Evolutionary conservation across 2,888 invertebrate species (phyloP).

Genomic region (Lordiphosa andalusiaca): DNA sequence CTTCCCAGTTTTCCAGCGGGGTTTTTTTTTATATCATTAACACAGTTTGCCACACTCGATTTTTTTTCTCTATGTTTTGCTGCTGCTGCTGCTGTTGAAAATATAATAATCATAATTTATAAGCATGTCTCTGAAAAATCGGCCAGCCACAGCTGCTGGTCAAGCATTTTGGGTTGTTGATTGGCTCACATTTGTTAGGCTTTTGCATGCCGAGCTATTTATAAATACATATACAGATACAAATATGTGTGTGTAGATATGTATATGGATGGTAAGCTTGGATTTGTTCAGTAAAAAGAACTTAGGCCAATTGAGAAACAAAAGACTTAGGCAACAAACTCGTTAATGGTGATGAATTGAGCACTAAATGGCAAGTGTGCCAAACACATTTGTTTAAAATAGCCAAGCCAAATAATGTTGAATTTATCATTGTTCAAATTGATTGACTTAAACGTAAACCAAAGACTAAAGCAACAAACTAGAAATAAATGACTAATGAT

Average conservation of each 20-base stretch:
- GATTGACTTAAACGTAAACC: conserved; percentile 45
- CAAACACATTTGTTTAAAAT: not conserved
- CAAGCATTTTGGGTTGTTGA: conserved; percentile 30
- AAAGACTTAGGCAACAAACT: conserved; percentile 55
- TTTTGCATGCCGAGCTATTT: conserved; percentile 33
- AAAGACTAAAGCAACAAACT: conserved; percentile 55
- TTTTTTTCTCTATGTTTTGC: conserved; percentile 20
- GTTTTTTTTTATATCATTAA: conserved; percentile 68
- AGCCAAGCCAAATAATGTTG: no score
- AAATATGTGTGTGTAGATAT: conserved; percentile 1
- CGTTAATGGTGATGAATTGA: conserved; percentile 18
- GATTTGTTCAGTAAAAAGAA: conserved; percentile 18
- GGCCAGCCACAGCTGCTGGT: conserved; percentile 37
- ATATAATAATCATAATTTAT: conserved; percentile 64
- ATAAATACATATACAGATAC: conserved; percentile 3
- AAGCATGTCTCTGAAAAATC: conserved; percentile 52
- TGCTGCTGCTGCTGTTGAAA: conserved; percentile 56
- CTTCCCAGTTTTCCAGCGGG: conserved; percentile 12
- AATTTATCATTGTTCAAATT: no score
- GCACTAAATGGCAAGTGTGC: conserved; percentile 30
- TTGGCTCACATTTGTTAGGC: conserved; percentile 58
- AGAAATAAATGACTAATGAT: conserved; percentile 10
- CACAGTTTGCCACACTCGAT: conserved; percentile 56
- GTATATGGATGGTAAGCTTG: conserved; percentile 37
- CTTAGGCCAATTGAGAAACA: conserved; percentile 27